Conservation (phyloP, 2,113 vertebrate species). For the Pituophis catenifer region DNA sequence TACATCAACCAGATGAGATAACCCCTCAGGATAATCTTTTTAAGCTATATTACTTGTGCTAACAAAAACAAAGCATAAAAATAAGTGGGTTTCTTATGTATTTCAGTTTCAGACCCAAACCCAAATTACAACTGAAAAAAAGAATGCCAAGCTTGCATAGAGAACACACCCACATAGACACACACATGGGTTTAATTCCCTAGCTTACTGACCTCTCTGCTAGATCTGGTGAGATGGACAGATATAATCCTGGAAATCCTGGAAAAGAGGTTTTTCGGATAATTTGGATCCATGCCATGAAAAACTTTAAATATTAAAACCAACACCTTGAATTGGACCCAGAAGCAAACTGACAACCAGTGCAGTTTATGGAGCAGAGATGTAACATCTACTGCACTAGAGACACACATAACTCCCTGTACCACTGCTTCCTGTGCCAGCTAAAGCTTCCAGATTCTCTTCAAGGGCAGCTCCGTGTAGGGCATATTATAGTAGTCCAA, state of each 20-base stretch:
- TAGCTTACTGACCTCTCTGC: background rate
- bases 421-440: background rate
- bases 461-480: background rate
- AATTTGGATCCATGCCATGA: too few relatives aligned
- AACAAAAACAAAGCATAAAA: background rate
- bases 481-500: background rate
- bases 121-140: background rate
- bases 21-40: too few relatives aligned
- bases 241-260: background rate
- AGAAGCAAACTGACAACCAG: background rate
- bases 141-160: background rate
- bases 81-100: background rate
- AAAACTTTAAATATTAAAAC: background rate
- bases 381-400: background rate
- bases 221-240: background rate
- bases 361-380: background rate
- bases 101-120: background rate
- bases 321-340: background rate
- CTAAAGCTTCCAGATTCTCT: background rate
- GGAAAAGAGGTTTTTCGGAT: background rate
- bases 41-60: background rate
- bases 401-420: background rate
- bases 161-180: background rate
- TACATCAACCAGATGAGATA: background rate
- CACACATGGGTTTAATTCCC: background rate